Base-by-base conservation (phyloP, 2,113 vertebrate species). In the Gymnogyps californianus region DNA sequence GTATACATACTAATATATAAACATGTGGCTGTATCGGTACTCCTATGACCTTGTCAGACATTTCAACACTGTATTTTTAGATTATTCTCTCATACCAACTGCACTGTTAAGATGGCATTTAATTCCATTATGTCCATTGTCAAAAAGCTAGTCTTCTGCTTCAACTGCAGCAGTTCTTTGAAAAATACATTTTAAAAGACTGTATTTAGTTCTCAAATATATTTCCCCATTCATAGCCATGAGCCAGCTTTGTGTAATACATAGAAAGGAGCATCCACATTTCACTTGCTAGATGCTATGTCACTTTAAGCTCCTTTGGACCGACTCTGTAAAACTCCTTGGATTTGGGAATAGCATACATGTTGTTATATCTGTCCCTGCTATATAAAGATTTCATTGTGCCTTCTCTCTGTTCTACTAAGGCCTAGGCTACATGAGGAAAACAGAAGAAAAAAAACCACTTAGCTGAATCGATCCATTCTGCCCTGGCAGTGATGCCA, bases 41-140 rank as follows among this genome's bases (percentile, higher is more conserved):
- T 96, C 81, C 70, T 87, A 2, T 70, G 82, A 91, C 89, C 71
- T 80, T 84, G 94, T 69, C 93, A 90, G 71, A 76, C 29, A 83
- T 95, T 96, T 87, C 87, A 90, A 32, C 49, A 32, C 29, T 58
- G 11, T 95, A 95, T 96, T 95, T 95, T 97, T 96, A 96, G 87
- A 90, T 83, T 74, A 92, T 82, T 88, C 66, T 61, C 76, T 96
- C 89, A 95, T 51, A 92, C 49, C 78, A 89, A 51, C 34, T 87
- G 67, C 59, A 82, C 64, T 36, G 66, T 51, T 87, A 81, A 42
- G 32, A 58, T 49, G 42, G 76, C n/a, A 82, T 65, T 93, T 86
- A 46, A 93, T 91, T 91, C 67, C 54, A 66, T 55, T 83, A 64
- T 61, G 28, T 21, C 71, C 34, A 75, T 11, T 93, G 71, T 92